Conservation (phyloP, 2,888 invertebrate species). For the Cantharis flavilabris region DNA sequence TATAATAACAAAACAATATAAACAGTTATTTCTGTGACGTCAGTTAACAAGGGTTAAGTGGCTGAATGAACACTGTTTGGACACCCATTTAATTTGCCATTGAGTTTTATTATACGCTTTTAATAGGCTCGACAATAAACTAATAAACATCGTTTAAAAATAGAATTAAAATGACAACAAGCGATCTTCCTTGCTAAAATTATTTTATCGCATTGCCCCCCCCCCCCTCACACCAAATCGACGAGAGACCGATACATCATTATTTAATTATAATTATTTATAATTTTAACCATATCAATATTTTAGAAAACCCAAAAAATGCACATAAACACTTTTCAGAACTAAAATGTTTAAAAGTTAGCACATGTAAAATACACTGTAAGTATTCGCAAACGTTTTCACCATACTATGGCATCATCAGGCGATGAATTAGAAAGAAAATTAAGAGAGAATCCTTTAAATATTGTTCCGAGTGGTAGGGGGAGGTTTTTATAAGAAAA, state of each 20-base stretch:
- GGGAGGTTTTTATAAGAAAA: too few relatives aligned
- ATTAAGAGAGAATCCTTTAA: too few relatives aligned
- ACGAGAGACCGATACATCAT: too few relatives aligned
- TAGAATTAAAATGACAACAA: neutral
- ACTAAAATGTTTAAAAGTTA: too few relatives aligned
- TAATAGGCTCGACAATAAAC: conserved; percentile 4
- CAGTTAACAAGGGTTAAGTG: conserved; percentile 32
- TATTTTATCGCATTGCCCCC: neutral
- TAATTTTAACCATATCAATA: too few relatives aligned
- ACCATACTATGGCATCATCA: too few relatives aligned
- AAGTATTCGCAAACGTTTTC: too few relatives aligned
- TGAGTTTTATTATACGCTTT: conserved; percentile 16
- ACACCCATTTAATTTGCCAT: conserved; percentile 21
- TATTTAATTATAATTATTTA: neutral
- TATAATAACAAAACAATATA: conserved; percentile 26
- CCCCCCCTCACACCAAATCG: neutral
- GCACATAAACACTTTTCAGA: too few relatives aligned
- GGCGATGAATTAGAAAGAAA: too few relatives aligned
- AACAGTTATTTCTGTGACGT: conserved; percentile 26
- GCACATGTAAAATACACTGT: too few relatives aligned
- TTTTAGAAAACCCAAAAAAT: too few relatives aligned
- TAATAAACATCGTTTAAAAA: neutral
- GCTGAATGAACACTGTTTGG: conserved; percentile 25
- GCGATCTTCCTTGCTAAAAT: neutral
- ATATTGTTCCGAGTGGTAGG: too few relatives aligned